These are phyloP conservation scores for Enteromius fasciolatus DNA, from an alignment of 2,797 vertebrate genomes.

Conservation along the genomic window DNA sequence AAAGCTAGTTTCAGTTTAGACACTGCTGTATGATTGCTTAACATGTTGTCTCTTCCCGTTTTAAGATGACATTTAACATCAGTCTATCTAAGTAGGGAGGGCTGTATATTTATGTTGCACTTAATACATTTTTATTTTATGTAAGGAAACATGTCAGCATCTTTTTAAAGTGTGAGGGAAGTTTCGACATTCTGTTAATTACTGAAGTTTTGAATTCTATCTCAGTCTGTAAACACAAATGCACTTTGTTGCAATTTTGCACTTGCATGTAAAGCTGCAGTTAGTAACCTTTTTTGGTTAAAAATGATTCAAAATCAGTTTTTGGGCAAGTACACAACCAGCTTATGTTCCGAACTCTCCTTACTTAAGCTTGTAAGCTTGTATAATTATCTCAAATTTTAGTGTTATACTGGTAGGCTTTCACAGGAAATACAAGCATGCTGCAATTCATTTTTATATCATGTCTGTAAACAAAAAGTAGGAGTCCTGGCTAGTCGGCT, in stretches of 20 bases:
- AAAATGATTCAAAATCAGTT: background rate
- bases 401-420: background rate
- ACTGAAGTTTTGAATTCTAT: background rate
- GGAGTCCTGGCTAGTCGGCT: background rate
- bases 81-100: background rate
- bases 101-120: background rate
- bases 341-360: background rate
- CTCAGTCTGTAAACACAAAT: background rate
- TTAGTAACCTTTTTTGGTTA: background rate
- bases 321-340: background rate
- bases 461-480: background rate
- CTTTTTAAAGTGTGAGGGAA: background rate
- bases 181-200: background rate
- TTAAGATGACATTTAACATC: background rate
- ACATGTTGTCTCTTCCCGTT: constrained; percentile 20
- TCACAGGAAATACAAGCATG: background rate
- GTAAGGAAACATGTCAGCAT: background rate
- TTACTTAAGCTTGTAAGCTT: background rate
- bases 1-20: constrained; percentile 29
- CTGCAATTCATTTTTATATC: background rate
- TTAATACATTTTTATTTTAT: background rate
- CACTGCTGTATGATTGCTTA: constrained; percentile 26
- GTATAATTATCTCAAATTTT: background rate
- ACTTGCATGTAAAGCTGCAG: background rate
- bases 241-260: background rate